Conservation (phyloP, 2,113 vertebrate genomes). For the Thomomys bottae region DNA sequence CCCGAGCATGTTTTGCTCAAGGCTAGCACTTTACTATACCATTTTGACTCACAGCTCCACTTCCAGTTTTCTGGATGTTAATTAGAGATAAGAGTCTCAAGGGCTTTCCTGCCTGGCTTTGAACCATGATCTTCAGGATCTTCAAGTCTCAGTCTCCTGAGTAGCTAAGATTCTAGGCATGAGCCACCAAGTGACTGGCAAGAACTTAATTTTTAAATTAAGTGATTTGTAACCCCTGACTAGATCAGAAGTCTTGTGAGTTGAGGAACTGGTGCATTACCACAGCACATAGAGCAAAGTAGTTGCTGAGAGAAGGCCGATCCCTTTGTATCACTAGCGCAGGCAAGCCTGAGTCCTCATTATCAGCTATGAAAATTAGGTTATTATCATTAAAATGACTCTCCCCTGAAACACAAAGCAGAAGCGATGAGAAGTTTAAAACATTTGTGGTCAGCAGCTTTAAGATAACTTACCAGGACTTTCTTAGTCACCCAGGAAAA, state of each 20-base stretch:
- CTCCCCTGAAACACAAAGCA: constrained; percentile 5
- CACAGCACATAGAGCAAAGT: neutral
- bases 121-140: too few relatives aligned
- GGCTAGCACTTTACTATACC: too few relatives aligned
- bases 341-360: neutral
- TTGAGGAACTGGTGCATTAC: too few relatives aligned
- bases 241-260: neutral
- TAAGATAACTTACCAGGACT: neutral
- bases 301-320: neutral
- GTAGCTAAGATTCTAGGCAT: too few relatives aligned
- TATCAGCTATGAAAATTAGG: neutral
- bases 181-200: too few relatives aligned
- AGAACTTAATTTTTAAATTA: too few relatives aligned
- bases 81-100: too few relatives aligned
- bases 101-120: too few relatives aligned
- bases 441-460: neutral
- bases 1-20: too few relatives aligned
- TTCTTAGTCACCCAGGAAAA: neutral
- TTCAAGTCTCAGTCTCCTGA: too few relatives aligned
- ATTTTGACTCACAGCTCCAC: too few relatives aligned
- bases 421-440: neutral
- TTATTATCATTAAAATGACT: neutral
- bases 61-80: too few relatives aligned
- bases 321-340: neutral
- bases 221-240: neutral